These are phyloP conservation scores for Podotricha telesiphe DNA, from an alignment of 2,888 invertebrate species.

Conservation along the genomic window DNA sequence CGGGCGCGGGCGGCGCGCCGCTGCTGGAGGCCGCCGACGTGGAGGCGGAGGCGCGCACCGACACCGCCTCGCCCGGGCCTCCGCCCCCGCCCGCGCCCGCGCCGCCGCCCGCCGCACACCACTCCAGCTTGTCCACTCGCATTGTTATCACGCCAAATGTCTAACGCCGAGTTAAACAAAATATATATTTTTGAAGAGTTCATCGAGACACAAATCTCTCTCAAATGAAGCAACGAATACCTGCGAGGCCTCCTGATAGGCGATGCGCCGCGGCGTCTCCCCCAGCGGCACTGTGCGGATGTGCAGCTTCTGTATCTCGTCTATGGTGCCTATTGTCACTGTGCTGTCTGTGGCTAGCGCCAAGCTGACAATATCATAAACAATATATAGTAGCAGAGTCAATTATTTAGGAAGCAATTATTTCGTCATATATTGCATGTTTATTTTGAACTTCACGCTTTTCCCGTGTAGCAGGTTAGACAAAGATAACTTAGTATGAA, in stretches of 20 bases:
- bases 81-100: slow-evolving; percentile 74
- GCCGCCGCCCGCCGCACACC: slow-evolving; percentile 79
- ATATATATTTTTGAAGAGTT: no score
- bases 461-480: no score
- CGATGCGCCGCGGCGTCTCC: slow-evolving; percentile 96
- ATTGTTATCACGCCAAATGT: slow-evolving; percentile 97
- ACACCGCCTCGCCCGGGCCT: slow-evolving; percentile 56
- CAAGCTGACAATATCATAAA: slow-evolving; percentile 78
- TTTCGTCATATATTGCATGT: no score
- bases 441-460: no score
- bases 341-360: slow-evolving; percentile 94
- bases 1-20: slow-evolving; percentile 55
- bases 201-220: no score
- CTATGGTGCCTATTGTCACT: slow-evolving; percentile 97
- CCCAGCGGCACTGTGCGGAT: slow-evolving; percentile 97
- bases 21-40: slow-evolving; percentile 59
- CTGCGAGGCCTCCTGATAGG: slow-evolving; percentile 96
- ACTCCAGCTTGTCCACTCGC: slow-evolving; percentile 94
- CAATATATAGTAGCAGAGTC: no score
- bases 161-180: slow-evolving; percentile 61
- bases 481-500: no score
- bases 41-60: slow-evolving; percentile 62
- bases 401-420: no score
- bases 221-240: slow-evolving; percentile 54
- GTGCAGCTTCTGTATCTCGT: slow-evolving; percentile 99